These are phyloP conservation scores for Sinonovacula constricta DNA, from an alignment of 1,140 invertebrate species.

Conservation along the genomic window DNA sequence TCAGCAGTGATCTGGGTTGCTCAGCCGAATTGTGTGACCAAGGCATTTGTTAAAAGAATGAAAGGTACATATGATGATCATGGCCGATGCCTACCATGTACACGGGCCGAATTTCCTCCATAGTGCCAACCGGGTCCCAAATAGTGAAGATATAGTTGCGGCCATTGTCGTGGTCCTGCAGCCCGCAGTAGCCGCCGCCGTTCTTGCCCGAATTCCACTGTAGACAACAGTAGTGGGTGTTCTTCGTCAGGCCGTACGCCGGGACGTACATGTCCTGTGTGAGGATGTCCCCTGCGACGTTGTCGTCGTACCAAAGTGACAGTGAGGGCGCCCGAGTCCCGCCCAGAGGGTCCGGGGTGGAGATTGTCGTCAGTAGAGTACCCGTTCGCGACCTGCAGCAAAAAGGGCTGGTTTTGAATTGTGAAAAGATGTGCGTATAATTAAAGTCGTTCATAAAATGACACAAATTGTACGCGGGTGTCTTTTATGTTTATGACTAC, in stretches of 20 bases:
- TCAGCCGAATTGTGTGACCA: too few species aligned
- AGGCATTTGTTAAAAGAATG: too few species aligned
- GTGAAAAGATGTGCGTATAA: too few species aligned
- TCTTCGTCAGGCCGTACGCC: constrained; percentile 29
- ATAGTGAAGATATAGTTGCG: constrained; percentile 58
- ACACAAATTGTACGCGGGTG: too few species aligned
- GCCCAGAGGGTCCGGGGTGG: too few species aligned
- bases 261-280: constrained; percentile 60
- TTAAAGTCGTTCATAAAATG: too few species aligned
- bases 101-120: constrained; percentile 41
- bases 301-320: constrained; percentile 47
- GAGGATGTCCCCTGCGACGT: constrained; percentile 53
- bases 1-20: too few species aligned
- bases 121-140: constrained; percentile 51
- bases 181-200: constrained; percentile 61
- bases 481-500: too few species aligned
- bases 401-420: too few species aligned
- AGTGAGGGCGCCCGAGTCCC: constrained; percentile 55
- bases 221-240: constrained; percentile 60
- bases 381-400: too few species aligned
- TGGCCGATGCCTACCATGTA: constrained; percentile 24
- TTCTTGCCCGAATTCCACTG: constrained; percentile 58
- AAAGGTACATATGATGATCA: too few species aligned
- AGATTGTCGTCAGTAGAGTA: too few species aligned
- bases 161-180: constrained; percentile 60